Percentiles rank a stretch among this genome's conserved stretches.
Evolutionary conservation across 2,113 vertebrate genomes (phyloP).

Genomic region (Amazona guildingii): DNA sequence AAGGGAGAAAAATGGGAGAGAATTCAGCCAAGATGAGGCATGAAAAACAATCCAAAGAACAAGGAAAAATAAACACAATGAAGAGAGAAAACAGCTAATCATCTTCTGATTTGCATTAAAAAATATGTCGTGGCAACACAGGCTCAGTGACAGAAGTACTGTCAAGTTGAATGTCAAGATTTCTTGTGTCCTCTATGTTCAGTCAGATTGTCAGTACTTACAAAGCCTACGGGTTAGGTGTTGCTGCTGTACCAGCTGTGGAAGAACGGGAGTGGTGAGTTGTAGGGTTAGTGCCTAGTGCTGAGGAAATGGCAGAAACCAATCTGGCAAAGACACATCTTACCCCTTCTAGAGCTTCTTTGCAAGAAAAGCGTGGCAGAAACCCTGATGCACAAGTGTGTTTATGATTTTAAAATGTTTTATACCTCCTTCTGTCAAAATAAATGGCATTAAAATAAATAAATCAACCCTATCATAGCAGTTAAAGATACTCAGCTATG

Average conservation of each 20-base stretch:
- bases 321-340: neutral
- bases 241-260: neutral
- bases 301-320: neutral
- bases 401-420: neutral
- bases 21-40: constrained; percentile 21
- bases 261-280: neutral
- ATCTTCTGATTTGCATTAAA: constrained; percentile 51
- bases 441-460: neutral
- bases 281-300: neutral
- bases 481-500: neutral
- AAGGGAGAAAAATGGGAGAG: constrained; percentile 29
- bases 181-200: neutral
- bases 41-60: constrained; percentile 27
- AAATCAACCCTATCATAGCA: neutral
- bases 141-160: neutral
- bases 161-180: constrained; percentile 50
- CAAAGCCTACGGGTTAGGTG: neutral
- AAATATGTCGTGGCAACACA: constrained; percentile 16
- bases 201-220: neutral
- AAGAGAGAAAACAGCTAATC: constrained; percentile 30
- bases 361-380: neutral
- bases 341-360: neutral
- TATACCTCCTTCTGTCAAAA: neutral
- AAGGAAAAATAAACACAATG: constrained; percentile 30
- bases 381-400: neutral